phyloP scores from a whole-genome alignment of 2,888 invertebrate species.

The Arenicola marina region DNA sequence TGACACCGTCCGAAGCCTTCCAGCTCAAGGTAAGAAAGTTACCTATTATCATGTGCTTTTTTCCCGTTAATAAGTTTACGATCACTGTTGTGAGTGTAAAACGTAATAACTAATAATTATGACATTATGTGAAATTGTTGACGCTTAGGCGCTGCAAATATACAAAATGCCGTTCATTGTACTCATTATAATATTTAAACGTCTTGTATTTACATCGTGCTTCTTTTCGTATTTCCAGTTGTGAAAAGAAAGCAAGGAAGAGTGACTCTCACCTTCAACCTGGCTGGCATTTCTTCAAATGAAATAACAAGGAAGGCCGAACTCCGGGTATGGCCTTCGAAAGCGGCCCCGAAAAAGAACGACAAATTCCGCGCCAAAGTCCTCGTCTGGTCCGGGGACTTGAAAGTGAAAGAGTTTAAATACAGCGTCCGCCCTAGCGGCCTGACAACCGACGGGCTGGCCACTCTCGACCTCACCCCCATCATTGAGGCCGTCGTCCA shows the following conservation, averaged over 20 bases:
- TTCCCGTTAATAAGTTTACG: too few species aligned
- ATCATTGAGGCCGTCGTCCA: background rate
- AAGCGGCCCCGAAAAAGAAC: background rate
- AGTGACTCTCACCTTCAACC: background rate
- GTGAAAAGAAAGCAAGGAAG: background rate
- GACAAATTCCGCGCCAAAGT: conserved; percentile 3
- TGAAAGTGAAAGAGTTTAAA: background rate
- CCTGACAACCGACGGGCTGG: background rate
- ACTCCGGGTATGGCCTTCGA: background rate
- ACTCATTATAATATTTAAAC: too few species aligned
- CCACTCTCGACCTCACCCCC: background rate
- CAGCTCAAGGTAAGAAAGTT: conserved; percentile 38
- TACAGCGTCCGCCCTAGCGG: background rate
- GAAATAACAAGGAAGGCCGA: background rate
- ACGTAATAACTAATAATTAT: too few species aligned
- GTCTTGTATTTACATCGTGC: too few species aligned
- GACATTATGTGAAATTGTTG: too few species aligned
- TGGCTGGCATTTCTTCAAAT: background rate
- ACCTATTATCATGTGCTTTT: background rate
- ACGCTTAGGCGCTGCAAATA: too few species aligned
- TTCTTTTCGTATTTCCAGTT: too few species aligned
- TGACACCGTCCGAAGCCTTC: conserved; percentile 46
- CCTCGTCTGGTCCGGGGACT: background rate
- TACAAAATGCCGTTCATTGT: too few species aligned
- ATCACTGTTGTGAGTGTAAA: too few species aligned